Evolutionary conservation across 2,113 vertebrate species (phyloP).

Genomic region (Siphamia tubifer): DNA sequence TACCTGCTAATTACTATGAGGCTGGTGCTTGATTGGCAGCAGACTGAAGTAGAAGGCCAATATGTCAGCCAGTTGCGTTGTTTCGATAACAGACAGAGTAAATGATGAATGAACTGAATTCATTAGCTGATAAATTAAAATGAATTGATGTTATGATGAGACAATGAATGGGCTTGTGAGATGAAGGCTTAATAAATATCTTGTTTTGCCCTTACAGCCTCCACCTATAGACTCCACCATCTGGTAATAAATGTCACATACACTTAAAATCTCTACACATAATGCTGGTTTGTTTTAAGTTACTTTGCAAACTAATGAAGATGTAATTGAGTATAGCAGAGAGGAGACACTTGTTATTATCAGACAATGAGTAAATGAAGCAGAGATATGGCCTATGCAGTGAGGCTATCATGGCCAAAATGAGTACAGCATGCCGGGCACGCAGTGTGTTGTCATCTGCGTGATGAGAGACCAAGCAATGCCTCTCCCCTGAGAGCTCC

Average conservation of each 20-base stretch:
- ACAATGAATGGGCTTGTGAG: constrained; percentile 43
- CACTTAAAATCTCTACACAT: constrained; percentile 48
- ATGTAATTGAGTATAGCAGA: constrained; percentile 70
- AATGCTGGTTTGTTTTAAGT: constrained; percentile 58
- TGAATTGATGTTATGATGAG: constrained; percentile 67
- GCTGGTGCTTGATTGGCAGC: constrained; percentile 61
- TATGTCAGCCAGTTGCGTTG: constrained; percentile 47
- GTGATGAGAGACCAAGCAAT: constrained; percentile 61
- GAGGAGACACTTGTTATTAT: constrained; percentile 70
- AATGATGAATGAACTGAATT: constrained; percentile 66
- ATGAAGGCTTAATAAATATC: constrained; percentile 56
- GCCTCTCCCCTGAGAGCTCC: constrained; percentile 55
- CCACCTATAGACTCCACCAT: constrained; percentile 45
- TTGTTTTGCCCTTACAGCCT: neutral
- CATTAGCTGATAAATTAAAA: constrained; percentile 67
- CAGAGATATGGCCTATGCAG: constrained; percentile 64
- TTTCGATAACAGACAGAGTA: constrained; percentile 65
- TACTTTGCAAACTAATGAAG: constrained; percentile 69
- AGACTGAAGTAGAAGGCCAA: constrained; percentile 42
- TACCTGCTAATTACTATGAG: constrained; percentile 47
- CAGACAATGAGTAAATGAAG: constrained; percentile 71
- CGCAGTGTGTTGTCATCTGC: constrained; percentile 60
- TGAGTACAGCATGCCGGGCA: constrained; percentile 60
- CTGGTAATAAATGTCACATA: constrained; percentile 65
- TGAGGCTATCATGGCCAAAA: constrained; percentile 44